Conservation (phyloP, 2,888 invertebrate genomes). For the Apocheima hispidaria region DNA sequence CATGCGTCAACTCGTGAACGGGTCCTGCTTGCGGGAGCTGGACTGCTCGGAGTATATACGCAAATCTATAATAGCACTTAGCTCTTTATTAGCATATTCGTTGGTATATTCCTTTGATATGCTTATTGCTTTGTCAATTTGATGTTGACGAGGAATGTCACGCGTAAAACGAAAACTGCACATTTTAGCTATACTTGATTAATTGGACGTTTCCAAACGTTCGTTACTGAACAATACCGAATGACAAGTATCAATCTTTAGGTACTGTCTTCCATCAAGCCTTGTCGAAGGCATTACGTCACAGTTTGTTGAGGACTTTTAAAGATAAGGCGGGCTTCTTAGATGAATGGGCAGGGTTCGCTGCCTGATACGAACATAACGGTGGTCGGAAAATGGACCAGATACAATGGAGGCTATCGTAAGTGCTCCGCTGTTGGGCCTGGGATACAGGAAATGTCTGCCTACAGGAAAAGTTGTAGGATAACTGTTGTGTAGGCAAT, state of each 20-base stretch:
- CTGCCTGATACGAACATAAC: constrained; percentile 36
- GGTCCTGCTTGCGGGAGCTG: too few species aligned
- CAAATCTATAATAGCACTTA: too few species aligned
- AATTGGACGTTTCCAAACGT: too few species aligned
- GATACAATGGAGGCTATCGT: constrained; percentile 16
- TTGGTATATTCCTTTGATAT: too few species aligned
- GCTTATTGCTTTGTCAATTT: too few species aligned
- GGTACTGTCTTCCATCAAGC: constrained; percentile 16
- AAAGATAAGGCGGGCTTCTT: constrained; percentile 41
- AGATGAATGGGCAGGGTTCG: constrained; percentile 39
- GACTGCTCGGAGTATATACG: too few species aligned
- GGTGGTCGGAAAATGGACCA: constrained; percentile 32
- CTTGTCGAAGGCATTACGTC: constrained; percentile 39
- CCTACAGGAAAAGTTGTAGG: background rate
- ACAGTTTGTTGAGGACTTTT: constrained; percentile 36
- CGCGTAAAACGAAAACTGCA: too few species aligned
- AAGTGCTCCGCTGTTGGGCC: constrained; percentile 13
- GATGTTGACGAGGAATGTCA: too few species aligned
- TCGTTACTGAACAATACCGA: background rate
- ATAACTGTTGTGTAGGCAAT: background rate
- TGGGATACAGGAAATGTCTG: constrained; percentile 11
- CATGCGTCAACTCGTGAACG: too few species aligned
- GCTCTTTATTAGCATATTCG: too few species aligned
- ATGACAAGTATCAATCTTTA: background rate
- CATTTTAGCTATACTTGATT: too few species aligned